Conservation (phyloP, 2,113 vertebrate species). For the Paramormyrops kingsleyae region DNA sequence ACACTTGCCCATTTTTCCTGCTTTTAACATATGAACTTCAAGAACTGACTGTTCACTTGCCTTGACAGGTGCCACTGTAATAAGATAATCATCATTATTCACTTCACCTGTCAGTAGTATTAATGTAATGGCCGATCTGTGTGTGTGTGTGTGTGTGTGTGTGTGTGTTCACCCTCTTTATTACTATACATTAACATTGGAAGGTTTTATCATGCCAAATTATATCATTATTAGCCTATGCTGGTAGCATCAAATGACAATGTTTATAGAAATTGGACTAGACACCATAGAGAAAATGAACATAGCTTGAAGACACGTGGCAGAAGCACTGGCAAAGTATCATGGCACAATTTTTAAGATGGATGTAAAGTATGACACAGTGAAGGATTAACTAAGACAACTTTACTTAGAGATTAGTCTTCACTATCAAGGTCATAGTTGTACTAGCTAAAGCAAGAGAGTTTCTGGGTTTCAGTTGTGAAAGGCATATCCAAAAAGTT, state of each 20-base stretch:
- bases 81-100: not conserved
- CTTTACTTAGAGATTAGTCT: not conserved
- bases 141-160: not conserved
- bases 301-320: too few species aligned
- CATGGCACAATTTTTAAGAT: not conserved
- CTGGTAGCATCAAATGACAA: not conserved
- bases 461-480: not conserved
- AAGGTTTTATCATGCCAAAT: too few species aligned
- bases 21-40: not conserved
- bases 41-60: not conserved
- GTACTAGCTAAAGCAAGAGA: not conserved
- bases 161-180: not conserved
- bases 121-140: not conserved
- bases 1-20: not conserved
- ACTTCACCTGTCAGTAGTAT: not conserved
- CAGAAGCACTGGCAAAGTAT: not conserved
- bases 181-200: not conserved
- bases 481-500: not conserved
- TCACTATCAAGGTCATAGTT: not conserved
- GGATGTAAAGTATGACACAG: not conserved
- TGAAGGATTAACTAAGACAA: not conserved
- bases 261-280: not conserved
- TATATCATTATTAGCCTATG: not conserved
- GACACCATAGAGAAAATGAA: not conserved
- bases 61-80: not conserved